phyloP scores from a whole-genome alignment of 2,888 invertebrate genomes.

The Noctua janthe region DNA sequence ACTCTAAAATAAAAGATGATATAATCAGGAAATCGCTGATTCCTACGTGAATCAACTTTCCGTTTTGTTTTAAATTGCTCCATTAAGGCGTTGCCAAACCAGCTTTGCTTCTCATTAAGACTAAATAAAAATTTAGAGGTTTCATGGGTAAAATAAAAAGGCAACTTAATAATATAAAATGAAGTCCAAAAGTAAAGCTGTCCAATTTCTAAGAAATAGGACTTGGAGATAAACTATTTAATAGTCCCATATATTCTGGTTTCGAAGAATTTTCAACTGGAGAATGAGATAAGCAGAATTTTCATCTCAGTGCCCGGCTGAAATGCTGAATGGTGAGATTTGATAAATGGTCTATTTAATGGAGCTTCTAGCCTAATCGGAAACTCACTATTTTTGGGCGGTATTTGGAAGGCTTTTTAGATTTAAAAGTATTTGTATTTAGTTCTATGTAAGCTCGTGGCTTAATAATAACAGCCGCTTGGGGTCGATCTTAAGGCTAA shows the following conservation, averaged over 20 bases:
- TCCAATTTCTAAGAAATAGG: constrained; percentile 4
- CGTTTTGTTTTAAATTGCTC: constrained; percentile 39
- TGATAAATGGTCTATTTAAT: constrained; percentile 29
- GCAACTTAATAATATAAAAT: not conserved
- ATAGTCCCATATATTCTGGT: constrained; percentile 10
- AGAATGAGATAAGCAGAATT: constrained; percentile 17
- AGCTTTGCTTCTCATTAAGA: constrained; percentile 15
- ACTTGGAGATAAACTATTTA: constrained; percentile 15
- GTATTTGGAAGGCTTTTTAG: not conserved
- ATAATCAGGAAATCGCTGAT: constrained; percentile 60
- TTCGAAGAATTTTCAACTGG: constrained; percentile 8
- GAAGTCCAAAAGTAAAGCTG: constrained; percentile 1
- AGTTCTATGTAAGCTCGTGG: too few species aligned
- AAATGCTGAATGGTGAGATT: constrained; percentile 21
- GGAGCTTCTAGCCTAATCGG: constrained; percentile 15
- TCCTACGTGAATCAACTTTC: constrained; percentile 41
- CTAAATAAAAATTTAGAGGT: constrained; percentile 23
- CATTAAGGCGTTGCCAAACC: constrained; percentile 38
- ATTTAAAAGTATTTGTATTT: not conserved
- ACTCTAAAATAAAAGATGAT: constrained; percentile 67
- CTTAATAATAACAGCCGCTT: too few species aligned
- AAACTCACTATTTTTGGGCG: not conserved
- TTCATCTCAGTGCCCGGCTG: constrained; percentile 2
- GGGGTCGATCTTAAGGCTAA: too few species aligned
- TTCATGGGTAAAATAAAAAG: constrained; percentile 4